Conservation (phyloP, 1,140 invertebrate genomes). For the Dinothrombium tinctorium region DNA sequence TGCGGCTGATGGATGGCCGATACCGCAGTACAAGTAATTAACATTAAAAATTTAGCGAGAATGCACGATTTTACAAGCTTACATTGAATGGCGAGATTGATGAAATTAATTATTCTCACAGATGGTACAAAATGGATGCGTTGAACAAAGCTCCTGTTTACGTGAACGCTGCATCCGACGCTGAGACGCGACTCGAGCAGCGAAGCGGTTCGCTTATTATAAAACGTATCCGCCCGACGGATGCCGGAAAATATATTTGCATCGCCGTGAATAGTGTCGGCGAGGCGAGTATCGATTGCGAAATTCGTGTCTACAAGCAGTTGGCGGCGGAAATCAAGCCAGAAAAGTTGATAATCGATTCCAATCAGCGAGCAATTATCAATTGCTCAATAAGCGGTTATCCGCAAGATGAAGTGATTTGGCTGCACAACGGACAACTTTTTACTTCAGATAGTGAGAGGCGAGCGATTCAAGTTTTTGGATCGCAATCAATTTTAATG, state of each 20-base stretch:
- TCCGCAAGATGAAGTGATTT: slow-evolving; percentile 60
- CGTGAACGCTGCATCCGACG: too few relatives aligned
- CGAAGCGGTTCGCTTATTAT: slow-evolving; percentile 12
- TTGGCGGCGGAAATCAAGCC: slow-evolving; percentile 36
- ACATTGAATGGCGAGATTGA: neutral
- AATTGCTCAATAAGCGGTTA: slow-evolving; percentile 59
- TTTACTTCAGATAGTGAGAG: neutral
- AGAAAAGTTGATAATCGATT: slow-evolving; percentile 39
- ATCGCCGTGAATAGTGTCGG: slow-evolving; percentile 16
- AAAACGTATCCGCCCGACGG: slow-evolving; percentile 6
- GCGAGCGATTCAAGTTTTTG: neutral
- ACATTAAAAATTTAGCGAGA: neutral
- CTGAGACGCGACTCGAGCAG: too few relatives aligned
- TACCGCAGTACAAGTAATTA: slow-evolving; percentile 15
- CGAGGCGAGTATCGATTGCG: slow-evolving; percentile 14
- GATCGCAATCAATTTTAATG: slow-evolving; percentile 13
- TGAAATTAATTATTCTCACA: neutral
- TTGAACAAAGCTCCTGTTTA: too few relatives aligned
- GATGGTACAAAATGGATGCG: too few relatives aligned
- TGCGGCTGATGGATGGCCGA: slow-evolving; percentile 19
- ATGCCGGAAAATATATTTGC: slow-evolving; percentile 16
- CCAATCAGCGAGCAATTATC: slow-evolving; percentile 52
- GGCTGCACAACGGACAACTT: slow-evolving; percentile 73
- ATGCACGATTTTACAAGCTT: neutral
- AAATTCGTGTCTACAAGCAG: slow-evolving; percentile 20